phyloP scores from a whole-genome alignment of 37 sponge, comb jelly and placozoan genomes.

The Ianthella basta region DNA sequence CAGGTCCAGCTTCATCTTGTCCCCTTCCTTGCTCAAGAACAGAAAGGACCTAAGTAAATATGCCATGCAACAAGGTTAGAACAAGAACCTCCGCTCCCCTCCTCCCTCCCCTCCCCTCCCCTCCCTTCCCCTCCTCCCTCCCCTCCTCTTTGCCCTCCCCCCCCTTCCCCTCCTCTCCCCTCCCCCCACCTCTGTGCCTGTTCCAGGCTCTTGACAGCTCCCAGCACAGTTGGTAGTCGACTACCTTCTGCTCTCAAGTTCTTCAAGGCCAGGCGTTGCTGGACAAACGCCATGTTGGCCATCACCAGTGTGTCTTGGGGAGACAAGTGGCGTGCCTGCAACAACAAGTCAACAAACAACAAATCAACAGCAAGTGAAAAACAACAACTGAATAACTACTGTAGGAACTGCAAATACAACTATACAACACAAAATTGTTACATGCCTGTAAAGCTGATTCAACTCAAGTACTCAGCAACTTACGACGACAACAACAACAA shows the following conservation, averaged over 20 bases:
- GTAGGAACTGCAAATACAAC: not conserved
- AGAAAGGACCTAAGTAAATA: conserved; percentile 72
- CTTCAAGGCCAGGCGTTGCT: conserved; percentile 58
- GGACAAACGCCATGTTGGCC: conserved; percentile 94
- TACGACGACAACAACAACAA: too few species aligned
- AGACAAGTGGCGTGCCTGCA: conserved; percentile 89
- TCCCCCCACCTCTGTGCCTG: conserved; percentile 82
- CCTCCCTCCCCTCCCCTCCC: not conserved
- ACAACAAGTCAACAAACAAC: not conserved
- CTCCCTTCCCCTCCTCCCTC: not conserved
- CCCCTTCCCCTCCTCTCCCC: too few species aligned
- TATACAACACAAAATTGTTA: too few species aligned
- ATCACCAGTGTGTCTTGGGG: conserved; percentile 93
- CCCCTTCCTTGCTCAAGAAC: conserved; percentile 86
- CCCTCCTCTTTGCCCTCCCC: too few species aligned
- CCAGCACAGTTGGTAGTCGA: conserved; percentile 64
- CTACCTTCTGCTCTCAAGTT: conserved; percentile 74
- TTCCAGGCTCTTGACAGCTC: conserved; percentile 88
- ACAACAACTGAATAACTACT: not conserved
- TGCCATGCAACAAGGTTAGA: too few species aligned
- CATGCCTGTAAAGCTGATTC: too few species aligned
- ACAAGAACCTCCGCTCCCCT: not conserved
- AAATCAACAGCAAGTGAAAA: not conserved
- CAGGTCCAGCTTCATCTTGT: conserved; percentile 91
- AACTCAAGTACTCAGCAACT: too few species aligned